These are phyloP conservation scores for Caradrina kadenii DNA, from an alignment of 2,888 invertebrate species.

Conservation along the genomic window DNA sequence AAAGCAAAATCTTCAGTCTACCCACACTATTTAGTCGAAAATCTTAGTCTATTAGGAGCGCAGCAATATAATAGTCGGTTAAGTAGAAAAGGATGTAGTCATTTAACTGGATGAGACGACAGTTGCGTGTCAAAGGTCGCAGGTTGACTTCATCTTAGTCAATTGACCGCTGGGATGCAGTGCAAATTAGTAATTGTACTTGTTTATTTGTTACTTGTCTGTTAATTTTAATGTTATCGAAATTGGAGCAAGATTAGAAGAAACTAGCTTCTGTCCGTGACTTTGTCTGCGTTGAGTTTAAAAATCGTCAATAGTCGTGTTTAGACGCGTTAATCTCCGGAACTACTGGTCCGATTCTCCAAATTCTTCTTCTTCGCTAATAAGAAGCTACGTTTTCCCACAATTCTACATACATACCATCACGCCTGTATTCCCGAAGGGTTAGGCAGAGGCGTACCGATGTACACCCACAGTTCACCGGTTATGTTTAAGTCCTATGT, in stretches of 20 bases:
- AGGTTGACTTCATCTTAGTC: conserved; percentile 63
- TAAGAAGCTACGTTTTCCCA: too few species aligned
- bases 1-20: conserved; percentile 5
- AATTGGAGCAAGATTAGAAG: neutral
- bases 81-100: conserved; percentile 76
- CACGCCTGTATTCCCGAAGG: too few species aligned
- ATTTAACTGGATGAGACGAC: conserved; percentile 73
- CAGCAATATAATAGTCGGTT: conserved; percentile 49
- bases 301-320: too few species aligned
- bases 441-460: too few species aligned
- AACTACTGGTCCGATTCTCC: too few species aligned
- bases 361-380: too few species aligned
- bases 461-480: too few species aligned
- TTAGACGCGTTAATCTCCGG: too few species aligned
- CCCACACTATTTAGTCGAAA: conserved; percentile 45
- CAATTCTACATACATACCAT: too few species aligned
- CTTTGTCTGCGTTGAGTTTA: too few species aligned
- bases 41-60: conserved; percentile 53
- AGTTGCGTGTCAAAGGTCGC: conserved; percentile 76
- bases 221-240: conserved; percentile 1
- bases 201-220: conserved; percentile 30
- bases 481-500: too few species aligned
- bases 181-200: conserved; percentile 32
- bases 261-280: too few species aligned
- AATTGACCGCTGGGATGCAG: conserved; percentile 54